Percentiles rank a stretch among this genome's conserved stretches.
Evolutionary conservation across 2,888 invertebrate species (phyloP).

Genomic region (Lithosia quadra): DNA sequence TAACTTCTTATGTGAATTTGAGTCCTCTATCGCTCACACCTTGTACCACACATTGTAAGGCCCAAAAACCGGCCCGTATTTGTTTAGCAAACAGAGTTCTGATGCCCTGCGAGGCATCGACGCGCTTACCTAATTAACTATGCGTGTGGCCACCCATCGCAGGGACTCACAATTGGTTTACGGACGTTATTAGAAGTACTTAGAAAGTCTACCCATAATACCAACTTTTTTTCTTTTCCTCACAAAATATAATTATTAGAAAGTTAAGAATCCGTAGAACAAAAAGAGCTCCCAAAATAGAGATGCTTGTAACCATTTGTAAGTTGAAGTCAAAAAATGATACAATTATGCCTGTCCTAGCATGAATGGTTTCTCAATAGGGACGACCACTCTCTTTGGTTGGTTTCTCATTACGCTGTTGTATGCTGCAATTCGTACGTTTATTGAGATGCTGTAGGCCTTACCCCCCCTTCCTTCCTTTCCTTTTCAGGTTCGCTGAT

Average conservation of each 20-base stretch:
- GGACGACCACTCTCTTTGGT: too few relatives aligned
- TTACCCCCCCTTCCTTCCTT: neutral
- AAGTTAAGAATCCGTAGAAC: neutral
- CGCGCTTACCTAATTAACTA: constrained; percentile 58
- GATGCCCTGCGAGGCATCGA: constrained; percentile 55
- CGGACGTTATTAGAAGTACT: neutral
- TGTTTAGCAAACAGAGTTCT: constrained; percentile 61
- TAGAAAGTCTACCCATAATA: neutral
- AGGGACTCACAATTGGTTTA: constrained; percentile 16
- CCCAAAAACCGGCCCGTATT: constrained; percentile 54
- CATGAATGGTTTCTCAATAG: neutral
- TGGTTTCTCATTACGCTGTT: too few relatives aligned
- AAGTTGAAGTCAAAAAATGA: neutral
- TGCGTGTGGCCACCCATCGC: constrained; percentile 56
- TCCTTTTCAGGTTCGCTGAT: too few relatives aligned
- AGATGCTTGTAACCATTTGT: neutral
- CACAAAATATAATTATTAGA: neutral
- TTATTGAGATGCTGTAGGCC: neutral
- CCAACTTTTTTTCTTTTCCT: neutral
- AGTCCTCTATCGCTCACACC: constrained; percentile 3
- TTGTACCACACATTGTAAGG: constrained; percentile 21
- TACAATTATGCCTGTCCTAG: neutral
- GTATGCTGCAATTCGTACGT: too few relatives aligned
- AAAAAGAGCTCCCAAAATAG: too few relatives aligned
- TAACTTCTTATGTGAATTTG: neutral